Conservation (phyloP, 2,113 vertebrate genomes). For the human region GRCh38 chr13:37479001-37479500, state of each 20-base stretch:
- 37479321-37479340: not conserved
- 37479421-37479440: not conserved
- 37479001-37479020: not conserved
- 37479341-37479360: not conserved
- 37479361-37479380: not conserved
- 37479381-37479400: not conserved
- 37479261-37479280: not conserved
- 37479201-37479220: not conserved
- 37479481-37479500: not conserved
- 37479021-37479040: not conserved
- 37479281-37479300: not conserved
- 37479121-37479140: not conserved
- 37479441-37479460: not conserved
- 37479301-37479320: not conserved
- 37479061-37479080: not conserved
- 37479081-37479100: not conserved
- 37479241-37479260: not conserved
- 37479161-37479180: not conserved
- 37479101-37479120: not conserved
- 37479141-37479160: no score
- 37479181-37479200: not conserved
- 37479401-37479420: not conserved
- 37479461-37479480: not conserved
- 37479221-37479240: not conserved
- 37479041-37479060: not conserved